Evolutionary conservation across 1,140 invertebrate species (phyloP).

Genomic region (Archegozetes longisetosus): DNA sequence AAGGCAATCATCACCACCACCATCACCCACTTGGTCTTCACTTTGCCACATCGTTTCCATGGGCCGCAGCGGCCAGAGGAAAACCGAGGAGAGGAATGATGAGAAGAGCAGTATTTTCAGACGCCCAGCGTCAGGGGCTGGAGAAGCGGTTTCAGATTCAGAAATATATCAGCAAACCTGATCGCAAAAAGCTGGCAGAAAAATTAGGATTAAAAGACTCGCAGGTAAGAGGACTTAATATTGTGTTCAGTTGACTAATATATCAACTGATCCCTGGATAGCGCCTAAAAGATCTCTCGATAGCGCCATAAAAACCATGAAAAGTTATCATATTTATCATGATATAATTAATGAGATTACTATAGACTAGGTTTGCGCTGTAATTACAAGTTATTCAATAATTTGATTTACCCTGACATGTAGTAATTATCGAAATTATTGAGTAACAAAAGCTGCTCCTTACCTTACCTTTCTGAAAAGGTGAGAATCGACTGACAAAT

Average conservation of each 20-base stretch:
- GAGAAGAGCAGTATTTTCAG: conserved; percentile 79
- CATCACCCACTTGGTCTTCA: background rate
- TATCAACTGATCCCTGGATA: background rate
- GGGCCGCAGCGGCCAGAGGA: conserved; percentile 50
- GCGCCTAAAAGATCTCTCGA: too few relatives aligned
- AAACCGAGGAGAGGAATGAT: conserved; percentile 74
- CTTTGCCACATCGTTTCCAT: conserved; percentile 45
- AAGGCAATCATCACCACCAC: conserved; percentile 4
- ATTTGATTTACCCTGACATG: background rate
- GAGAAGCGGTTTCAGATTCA: conserved; percentile 91
- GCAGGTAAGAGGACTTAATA: conserved; percentile 36
- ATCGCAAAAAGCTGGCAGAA: conserved; percentile 85
- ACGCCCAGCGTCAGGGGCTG: conserved; percentile 78
- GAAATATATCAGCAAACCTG: conserved; percentile 94
- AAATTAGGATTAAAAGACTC: conserved; percentile 83
- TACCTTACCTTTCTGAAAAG: too few relatives aligned
- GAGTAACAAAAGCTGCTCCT: background rate
- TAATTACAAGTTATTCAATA: background rate
- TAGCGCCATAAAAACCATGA: background rate
- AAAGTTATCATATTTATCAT: background rate
- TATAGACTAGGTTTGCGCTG: background rate
- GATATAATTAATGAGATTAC: too few relatives aligned
- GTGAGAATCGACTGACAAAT: too few relatives aligned
- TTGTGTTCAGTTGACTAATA: too few relatives aligned
- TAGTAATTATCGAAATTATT: background rate